A percentile compares a stretch with the other conserved stretches of the same genome.
These are phyloP conservation scores for Ceratina australensis DNA, from an alignment of 1,140 invertebrate species.

Conservation along the genomic window DNA sequence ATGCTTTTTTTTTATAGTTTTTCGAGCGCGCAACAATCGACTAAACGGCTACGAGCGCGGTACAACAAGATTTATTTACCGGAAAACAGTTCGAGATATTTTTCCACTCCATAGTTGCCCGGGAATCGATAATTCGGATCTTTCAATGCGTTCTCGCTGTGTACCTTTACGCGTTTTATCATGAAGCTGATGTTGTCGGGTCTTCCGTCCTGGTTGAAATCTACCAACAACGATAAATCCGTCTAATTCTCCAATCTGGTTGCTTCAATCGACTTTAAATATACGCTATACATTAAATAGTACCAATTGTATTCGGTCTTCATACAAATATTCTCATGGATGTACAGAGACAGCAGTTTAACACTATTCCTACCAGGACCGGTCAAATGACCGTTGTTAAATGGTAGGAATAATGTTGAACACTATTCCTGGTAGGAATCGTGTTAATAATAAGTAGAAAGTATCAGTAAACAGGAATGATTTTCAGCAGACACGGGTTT, in stretches of 20 bases:
- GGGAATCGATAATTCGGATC: slow-evolving; percentile 93
- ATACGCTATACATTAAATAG: no score
- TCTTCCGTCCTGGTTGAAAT: slow-evolving; percentile 95
- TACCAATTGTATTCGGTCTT: no score
- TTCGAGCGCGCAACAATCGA: neutral
- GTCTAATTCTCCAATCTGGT: neutral
- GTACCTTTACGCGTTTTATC: slow-evolving; percentile 97
- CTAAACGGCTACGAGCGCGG: neutral
- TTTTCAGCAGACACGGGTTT: neutral
- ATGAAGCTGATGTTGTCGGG: slow-evolving; percentile 97
- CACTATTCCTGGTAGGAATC: no score
- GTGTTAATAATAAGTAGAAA: no score
- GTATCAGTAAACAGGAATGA: no score
- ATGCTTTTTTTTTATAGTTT: neutral
- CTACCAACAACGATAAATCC: slow-evolving; percentile 80
- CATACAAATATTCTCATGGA: no score
- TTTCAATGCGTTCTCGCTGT: slow-evolving; percentile 89
- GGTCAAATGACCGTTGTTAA: no score
- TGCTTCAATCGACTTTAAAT: neutral
- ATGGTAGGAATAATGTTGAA: no score
- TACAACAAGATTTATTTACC: slow-evolving; percentile 80
- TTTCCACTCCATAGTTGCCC: slow-evolving; percentile 96
- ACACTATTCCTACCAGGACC: no score
- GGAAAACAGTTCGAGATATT: slow-evolving; percentile 95
- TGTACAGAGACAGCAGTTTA: no score